Base-by-base conservation (phyloP, 1,140 invertebrate genomes). In the Lordiphosa mommai region DNA sequence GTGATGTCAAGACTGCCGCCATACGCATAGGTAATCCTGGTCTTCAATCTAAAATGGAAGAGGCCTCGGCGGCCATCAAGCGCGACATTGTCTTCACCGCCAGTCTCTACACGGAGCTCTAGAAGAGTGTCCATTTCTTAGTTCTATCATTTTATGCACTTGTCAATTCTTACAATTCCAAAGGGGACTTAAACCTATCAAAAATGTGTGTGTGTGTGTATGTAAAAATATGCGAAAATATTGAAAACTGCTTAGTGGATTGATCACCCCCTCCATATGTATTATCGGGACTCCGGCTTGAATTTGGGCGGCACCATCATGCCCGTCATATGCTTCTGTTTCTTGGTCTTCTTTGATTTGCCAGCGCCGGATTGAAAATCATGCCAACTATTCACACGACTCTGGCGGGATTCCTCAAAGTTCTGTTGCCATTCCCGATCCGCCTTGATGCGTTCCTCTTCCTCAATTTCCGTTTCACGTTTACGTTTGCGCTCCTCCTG, bases 41-140 rank as follows among this genome's bases (percentile, higher is more conserved):
- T 12, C 90, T 99, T 0, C 93, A 94, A 77, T 93, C 94, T 43
- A 99, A 99, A 91, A 98, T 99, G 96, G 96, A 98, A 88, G 95
- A 98, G 89, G 97, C 97, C 0, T 97, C 96, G 0, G 93, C 93
- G 1, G 93, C 94, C 29, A 99, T 99, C 49, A 98, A 98, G 88
- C 90, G 99, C 68, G 98, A 99, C 89, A 99, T 99, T 87, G 98
- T 99, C 1, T 99, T 99, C 90, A 96, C 98, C 27, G 97, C 97
- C 13, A 98, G 96, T 90, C 91, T 99, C 9, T 99, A 99, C 86
- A 98, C 96, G 12, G 79, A 87, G 47, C 53, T 88, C 2, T 88
- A 63, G 68, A 33, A 12, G 6, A 13, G 2, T 4, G 27, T 33
- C 52, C 32, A 56, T 71, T 72, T 52, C 60, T 76, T 72, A 77